Percentiles rank a stretch among this genome's conserved stretches.
Evolutionary conservation across 2,797 vertebrate species (phyloP).

Genomic region (Bradypodion pumilum): DNA sequence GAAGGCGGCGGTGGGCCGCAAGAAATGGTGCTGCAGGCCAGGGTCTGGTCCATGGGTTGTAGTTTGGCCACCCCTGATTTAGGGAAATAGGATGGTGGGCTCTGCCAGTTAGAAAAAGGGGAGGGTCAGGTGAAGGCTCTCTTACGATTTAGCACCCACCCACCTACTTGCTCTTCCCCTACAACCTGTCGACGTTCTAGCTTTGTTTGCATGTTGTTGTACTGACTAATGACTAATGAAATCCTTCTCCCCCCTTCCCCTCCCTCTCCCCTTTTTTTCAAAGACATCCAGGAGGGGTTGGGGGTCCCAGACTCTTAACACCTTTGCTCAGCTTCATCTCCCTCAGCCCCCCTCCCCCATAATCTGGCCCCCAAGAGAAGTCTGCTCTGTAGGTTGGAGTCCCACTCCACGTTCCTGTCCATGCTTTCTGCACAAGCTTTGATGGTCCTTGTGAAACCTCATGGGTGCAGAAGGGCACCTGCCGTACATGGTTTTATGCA

Average conservation of each 20-base stretch:
- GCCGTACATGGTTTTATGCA: no score
- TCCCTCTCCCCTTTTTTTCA: slow-evolving; percentile 14
- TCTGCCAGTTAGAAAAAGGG: background rate
- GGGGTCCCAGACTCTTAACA: no score
- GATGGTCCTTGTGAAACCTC: slow-evolving; percentile 53
- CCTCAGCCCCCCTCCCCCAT: background rate
- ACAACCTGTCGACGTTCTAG: slow-evolving; percentile 28
- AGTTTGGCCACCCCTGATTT: no score
- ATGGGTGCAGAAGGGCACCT: no score
- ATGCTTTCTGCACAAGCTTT: slow-evolving; percentile 60
- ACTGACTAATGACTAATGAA: slow-evolving; percentile 62
- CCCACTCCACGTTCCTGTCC: background rate
- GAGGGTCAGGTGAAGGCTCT: background rate
- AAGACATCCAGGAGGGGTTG: background rate
- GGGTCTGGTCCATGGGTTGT: no score
- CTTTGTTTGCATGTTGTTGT: slow-evolving; percentile 61
- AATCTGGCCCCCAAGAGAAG: no score
- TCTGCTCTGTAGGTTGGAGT: background rate
- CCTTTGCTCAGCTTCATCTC: background rate
- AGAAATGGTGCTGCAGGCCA: no score
- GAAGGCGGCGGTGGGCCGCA: no score
- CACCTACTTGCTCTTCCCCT: background rate
- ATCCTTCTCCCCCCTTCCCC: slow-evolving; percentile 17
- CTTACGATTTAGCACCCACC: background rate
- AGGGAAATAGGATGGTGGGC: background rate